Evolutionary conservation across 2,888 invertebrate species (phyloP).

Genomic region (Neria commutata): DNA sequence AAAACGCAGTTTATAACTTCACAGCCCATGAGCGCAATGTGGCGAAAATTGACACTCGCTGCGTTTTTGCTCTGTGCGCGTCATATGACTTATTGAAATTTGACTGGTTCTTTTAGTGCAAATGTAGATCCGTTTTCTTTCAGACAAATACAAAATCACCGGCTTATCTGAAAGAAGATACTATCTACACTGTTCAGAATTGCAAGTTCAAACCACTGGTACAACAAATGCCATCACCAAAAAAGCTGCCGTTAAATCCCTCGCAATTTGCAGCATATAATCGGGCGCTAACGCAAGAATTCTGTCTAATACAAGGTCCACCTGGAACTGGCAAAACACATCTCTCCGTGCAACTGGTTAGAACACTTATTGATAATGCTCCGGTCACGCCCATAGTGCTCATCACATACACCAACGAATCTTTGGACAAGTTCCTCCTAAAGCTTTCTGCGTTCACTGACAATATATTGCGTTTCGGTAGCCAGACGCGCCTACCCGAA

Average conservation of each 20-base stretch:
- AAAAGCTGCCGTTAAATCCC: conserved; percentile 64
- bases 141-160: conserved; percentile 39
- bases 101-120: no score
- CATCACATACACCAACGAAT: conserved; percentile 85
- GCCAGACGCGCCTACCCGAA: conserved; percentile 68
- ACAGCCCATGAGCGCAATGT: no score
- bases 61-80: no score
- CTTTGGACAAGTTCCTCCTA: conserved; percentile 84
- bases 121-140: not conserved
- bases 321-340: conserved; percentile 89
- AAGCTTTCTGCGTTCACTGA: conserved; percentile 68
- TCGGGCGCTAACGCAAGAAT: conserved; percentile 73
- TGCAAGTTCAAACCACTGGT: conserved; percentile 40
- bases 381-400: conserved; percentile 69
- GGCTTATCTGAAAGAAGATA: conserved; percentile 56
- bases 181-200: conserved; percentile 37
- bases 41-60: no score
- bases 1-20: no score
- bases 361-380: conserved; percentile 70
- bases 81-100: no score
- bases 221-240: conserved; percentile 57
- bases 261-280: conserved; percentile 73
- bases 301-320: conserved; percentile 83
- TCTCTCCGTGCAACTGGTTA: conserved; percentile 76
- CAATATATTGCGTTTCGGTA: conserved; percentile 72